Percentiles rank a stretch among this genome's conserved stretches.
phyloP scores from a whole-genome alignment of 2,797 vertebrate genomes.

The Peromyscus melanophrys region DNA sequence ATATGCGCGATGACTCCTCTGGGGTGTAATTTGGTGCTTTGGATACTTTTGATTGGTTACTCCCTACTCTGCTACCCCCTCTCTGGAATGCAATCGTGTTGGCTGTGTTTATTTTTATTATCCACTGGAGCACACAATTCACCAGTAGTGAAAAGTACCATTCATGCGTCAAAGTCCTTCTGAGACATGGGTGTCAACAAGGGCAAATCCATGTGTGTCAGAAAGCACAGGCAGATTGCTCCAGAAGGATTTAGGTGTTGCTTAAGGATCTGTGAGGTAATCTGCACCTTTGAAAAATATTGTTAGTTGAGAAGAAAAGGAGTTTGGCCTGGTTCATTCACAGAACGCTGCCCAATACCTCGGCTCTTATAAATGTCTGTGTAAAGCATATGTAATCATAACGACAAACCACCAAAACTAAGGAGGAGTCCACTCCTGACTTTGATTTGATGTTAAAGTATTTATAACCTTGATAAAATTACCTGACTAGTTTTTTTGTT shows the following conservation, averaged over 20 bases:
- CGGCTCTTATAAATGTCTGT: neutral
- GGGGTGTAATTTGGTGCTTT: conserved; percentile 66
- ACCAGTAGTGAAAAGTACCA: conserved; percentile 23
- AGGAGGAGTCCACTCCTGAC: neutral
- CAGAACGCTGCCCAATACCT: neutral
- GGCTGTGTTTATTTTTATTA: conserved; percentile 75
- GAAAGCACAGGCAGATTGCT: neutral
- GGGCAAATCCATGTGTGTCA: neutral
- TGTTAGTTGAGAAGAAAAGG: conserved; percentile 25
- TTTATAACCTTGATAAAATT: conserved; percentile 39
- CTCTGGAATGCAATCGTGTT: conserved; percentile 68
- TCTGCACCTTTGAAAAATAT: neutral
- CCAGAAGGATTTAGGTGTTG: conserved; percentile 35
- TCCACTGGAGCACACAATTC: conserved; percentile 62
- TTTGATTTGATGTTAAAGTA: conserved; percentile 22
- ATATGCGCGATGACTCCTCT: conserved; percentile 62
- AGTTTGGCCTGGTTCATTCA: neutral
- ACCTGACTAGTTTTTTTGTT: neutral
- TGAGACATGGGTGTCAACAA: neutral
- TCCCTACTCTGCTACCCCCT: conserved; percentile 7
- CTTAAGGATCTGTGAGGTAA: neutral
- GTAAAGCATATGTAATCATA: neutral
- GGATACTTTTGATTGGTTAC: conserved; percentile 71
- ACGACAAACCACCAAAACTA: neutral
- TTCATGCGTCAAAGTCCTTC: conserved; percentile 7